Evolutionary conservation across 2,113 vertebrate species (phyloP).

Genomic region (Dendrocopos noguchii): DNA sequence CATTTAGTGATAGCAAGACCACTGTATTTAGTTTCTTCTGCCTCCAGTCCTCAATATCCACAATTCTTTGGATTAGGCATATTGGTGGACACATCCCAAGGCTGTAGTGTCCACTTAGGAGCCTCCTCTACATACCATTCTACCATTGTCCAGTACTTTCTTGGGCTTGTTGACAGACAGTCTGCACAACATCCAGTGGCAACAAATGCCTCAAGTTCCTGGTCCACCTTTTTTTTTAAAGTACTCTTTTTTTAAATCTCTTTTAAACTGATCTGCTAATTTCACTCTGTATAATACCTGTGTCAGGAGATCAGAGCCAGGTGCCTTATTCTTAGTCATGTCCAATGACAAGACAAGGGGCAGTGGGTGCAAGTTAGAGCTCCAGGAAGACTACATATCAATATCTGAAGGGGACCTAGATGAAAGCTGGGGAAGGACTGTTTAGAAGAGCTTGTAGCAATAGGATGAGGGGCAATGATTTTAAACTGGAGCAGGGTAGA

Average conservation of each 20-base stretch:
- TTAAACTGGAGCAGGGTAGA: too few relatives aligned
- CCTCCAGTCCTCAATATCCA: not conserved
- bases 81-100: not conserved
- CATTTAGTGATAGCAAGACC: not conserved
- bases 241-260: not conserved
- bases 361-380: too few relatives aligned
- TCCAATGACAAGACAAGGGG: too few relatives aligned
- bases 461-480: too few relatives aligned
- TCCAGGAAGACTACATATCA: too few relatives aligned
- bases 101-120: rapidly evolving
- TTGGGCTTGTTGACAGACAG: not conserved
- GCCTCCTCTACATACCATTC: not conserved
- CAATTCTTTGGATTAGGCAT: not conserved
- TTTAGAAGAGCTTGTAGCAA: too few relatives aligned
- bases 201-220: not conserved
- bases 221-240: not conserved
- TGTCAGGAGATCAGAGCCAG: too few relatives aligned
- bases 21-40: not conserved
- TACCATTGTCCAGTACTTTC: not conserved
- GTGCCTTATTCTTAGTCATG: too few relatives aligned
- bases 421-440: too few relatives aligned
- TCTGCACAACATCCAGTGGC: not conserved
- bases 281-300: not conserved
- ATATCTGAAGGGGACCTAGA: too few relatives aligned
- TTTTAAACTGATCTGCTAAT: not conserved